Percentiles rank a stretch among this genome's conserved stretches.
These are phyloP conservation scores for Lithodes maja DNA, from an alignment of 2,888 invertebrate species.

Conservation along the genomic window DNA sequence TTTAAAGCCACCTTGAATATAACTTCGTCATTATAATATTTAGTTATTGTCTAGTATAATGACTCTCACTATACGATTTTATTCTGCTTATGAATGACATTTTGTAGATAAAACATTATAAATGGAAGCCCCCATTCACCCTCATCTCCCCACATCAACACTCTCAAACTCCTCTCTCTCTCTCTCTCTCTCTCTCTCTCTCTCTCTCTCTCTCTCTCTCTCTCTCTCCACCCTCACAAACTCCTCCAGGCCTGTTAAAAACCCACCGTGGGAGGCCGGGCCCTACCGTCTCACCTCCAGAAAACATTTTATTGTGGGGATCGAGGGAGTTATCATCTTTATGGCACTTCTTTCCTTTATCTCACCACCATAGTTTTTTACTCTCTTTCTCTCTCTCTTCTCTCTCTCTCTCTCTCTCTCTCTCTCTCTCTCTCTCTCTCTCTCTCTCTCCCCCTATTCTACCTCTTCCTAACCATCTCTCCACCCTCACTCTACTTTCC, in stretches of 20 bases:
- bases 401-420: background rate
- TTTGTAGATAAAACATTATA: too few relatives aligned
- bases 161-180: background rate
- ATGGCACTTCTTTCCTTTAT: constrained; percentile 9
- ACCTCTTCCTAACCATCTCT: background rate
- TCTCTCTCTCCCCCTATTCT: background rate
- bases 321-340: constrained; percentile 43
- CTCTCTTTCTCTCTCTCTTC: background rate
- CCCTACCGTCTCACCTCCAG: constrained; percentile 6
- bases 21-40: too few relatives aligned
- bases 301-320: constrained; percentile 38
- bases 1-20: too few relatives aligned
- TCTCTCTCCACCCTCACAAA: background rate
- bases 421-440: constrained; percentile 12
- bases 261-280: background rate
- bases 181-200: background rate
- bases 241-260: constrained; percentile 22
- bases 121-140: background rate
- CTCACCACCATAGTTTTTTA: background rate
- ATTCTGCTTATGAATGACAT: too few relatives aligned
- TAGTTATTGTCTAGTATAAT: too few relatives aligned
- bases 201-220: background rate
- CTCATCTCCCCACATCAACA: background rate
- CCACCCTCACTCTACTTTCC: background rate
- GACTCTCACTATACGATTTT: too few relatives aligned